A percentile compares a stretch with the other conserved stretches of the same genome.
Evolutionary conservation across 2,797 vertebrate genomes (phyloP).

Genomic region (Myotis pilosus): DNA sequence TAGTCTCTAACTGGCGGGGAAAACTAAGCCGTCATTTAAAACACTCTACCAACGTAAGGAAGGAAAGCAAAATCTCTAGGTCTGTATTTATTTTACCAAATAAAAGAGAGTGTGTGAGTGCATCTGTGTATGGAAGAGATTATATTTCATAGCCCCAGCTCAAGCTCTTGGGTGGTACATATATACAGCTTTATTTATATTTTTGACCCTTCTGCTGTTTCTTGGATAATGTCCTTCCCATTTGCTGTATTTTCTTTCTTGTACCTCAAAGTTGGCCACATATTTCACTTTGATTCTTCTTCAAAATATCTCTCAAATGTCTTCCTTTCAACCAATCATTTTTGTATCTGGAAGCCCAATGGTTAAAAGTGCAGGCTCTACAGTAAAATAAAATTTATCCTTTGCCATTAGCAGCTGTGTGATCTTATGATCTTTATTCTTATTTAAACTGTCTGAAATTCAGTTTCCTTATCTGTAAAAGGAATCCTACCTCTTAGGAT

Average conservation of each 20-base stretch:
- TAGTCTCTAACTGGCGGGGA: neutral
- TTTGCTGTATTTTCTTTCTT: slow-evolving; percentile 52
- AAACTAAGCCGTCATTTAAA: slow-evolving; percentile 33
- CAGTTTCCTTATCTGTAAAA: neutral
- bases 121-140: slow-evolving; percentile 21
- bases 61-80: slow-evolving; percentile 7
- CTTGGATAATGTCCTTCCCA: neutral
- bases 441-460: slow-evolving; percentile 26
- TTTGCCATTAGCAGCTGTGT: neutral
- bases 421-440: neutral
- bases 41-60: slow-evolving; percentile 1
- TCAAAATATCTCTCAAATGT: slow-evolving; percentile 19
- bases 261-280: neutral
- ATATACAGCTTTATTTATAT: neutral
- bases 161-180: neutral
- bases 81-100: slow-evolving; percentile 4
- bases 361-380: neutral
- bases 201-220: slow-evolving; percentile 51
- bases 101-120: neutral
- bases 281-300: slow-evolving; percentile 17
- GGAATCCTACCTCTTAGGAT: neutral
- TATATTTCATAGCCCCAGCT: neutral
- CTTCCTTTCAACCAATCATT: neutral
- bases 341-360: neutral
- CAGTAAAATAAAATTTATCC: neutral